Evolutionary conservation across 2,888 invertebrate species (phyloP), one percentile per base, ranked within the genome.

Genomic region (Ophion costatus): DNA sequence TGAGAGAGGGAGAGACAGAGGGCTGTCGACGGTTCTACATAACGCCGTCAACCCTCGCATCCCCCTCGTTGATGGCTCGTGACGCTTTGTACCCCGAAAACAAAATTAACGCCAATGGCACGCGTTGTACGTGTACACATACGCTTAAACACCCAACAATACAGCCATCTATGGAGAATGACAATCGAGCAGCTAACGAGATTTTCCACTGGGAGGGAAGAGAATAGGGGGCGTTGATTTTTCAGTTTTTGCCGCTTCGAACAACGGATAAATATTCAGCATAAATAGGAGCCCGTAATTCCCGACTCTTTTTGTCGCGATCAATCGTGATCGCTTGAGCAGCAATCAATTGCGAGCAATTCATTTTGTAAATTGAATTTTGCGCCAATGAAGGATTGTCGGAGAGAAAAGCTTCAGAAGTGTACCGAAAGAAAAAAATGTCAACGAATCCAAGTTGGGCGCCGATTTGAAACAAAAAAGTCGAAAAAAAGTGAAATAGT

Each of bases 71-170:
- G 42, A 2, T 14, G 10, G 9, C 24, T 61, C 73, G 22, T 51
- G 56, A 22, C 29, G 20, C 45, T 45, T 29, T 45, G 17, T 24
- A 61, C 11, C 42, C 63, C 51, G 45, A 77, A 77, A 77, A 70
- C 20, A 24, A 57, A 84, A 80, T 84, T 74, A 74, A 83, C 61
- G 38, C 69, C 38, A 29, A 51, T 63, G 38, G 24, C 22, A 45
- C 29, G 59, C 77, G 71, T 61, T 57, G 38, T 20, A 9, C n/a
- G 22, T 22, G 17, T 29, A 71, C 33, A 57, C 29, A 29, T 33
- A 11, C n/a, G n/a, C 20, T 1, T 45, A 69, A 22, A 20, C 24
- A 17, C 22, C 22, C 57, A 9, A 57, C 14, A 24, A 64, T 29
- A 14, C 17, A 17, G 5, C 17, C 14, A 17, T 14, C n/a, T 71